A percentile compares a stretch with the other conserved stretches of the same genome.
These are phyloP conservation scores for Stenchaetothrips biformis DNA, from an alignment of 2,888 invertebrate genomes.

Conservation along the genomic window DNA sequence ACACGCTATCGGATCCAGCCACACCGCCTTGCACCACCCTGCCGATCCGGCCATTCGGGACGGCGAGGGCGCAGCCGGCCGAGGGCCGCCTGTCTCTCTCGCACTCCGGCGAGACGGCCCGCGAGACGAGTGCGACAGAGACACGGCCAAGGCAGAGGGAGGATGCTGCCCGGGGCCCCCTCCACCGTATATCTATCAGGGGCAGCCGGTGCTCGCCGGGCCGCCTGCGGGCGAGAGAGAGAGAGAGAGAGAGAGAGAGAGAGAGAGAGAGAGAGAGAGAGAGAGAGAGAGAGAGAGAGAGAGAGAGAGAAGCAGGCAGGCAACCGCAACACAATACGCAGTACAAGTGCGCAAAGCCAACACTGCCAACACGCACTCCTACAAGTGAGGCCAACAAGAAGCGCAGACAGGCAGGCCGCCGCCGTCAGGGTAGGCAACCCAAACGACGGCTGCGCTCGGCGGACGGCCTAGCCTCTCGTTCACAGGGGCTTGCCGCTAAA, in stretches of 20 bases:
- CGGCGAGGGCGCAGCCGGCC: too few relatives aligned
- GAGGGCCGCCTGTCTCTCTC: too few relatives aligned
- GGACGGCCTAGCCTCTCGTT: background rate
- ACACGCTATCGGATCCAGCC: background rate
- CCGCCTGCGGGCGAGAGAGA: background rate
- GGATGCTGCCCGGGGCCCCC: background rate
- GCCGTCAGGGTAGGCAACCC: background rate
- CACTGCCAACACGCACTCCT: too few relatives aligned
- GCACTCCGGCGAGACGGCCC: too few relatives aligned
- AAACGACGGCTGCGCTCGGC: background rate
- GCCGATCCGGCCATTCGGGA: background rate
- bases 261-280: too few relatives aligned
- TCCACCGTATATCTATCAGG: conserved; percentile 8
- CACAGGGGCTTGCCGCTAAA: background rate
- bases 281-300: too few relatives aligned
- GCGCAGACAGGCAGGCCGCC: background rate
- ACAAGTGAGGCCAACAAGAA: background rate
- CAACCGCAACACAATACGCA: background rate
- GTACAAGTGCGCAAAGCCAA: background rate
- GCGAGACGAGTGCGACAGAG: too few relatives aligned
- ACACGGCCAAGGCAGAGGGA: too few relatives aligned
- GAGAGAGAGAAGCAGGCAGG: too few relatives aligned
- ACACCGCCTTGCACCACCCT: background rate
- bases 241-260: too few relatives aligned
- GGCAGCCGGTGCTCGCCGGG: conserved; percentile 4